Evolutionary conservation across 1,140 invertebrate genomes (phyloP).

Genomic region (Drosophila rhopaloa): DNA sequence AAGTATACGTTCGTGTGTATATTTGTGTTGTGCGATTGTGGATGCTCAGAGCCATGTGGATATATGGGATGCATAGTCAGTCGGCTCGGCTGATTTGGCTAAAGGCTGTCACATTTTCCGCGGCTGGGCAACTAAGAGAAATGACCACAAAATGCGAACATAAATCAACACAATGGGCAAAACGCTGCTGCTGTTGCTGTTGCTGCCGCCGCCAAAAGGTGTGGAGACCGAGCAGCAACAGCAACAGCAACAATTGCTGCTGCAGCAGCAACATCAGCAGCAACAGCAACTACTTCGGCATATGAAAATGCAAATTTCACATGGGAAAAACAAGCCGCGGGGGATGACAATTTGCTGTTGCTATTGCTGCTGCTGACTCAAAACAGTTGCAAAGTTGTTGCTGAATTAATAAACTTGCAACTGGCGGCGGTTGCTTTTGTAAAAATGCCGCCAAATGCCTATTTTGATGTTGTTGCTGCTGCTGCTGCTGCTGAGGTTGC

Average conservation of each 20-base stretch:
- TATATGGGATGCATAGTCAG: constrained; percentile 41
- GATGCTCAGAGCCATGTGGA: constrained; percentile 8
- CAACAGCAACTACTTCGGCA: constrained; percentile 33
- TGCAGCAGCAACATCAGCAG: constrained; percentile 22
- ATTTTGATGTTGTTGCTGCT: constrained; percentile 54
- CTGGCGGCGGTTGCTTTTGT: constrained; percentile 72
- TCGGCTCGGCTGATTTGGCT: constrained; percentile 67
- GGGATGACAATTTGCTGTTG: constrained; percentile 76
- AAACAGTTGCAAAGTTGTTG: constrained; percentile 66
- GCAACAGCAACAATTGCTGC: constrained; percentile 21
- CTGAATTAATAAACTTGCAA: constrained; percentile 83
- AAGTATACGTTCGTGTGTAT: background rate
- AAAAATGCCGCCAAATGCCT: constrained; percentile 74
- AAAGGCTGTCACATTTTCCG: constrained; percentile 74
- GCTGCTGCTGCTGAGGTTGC: constrained; percentile 33
- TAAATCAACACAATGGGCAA: constrained; percentile 76
- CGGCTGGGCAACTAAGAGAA: constrained; percentile 54
- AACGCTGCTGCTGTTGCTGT: constrained; percentile 30
- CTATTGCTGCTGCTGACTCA: constrained; percentile 53
- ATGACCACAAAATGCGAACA: constrained; percentile 78
- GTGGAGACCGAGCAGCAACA: constrained; percentile 39
- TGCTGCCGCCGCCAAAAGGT: constrained; percentile 51
- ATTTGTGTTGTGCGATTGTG: constrained; percentile 9
- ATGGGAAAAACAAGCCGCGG: constrained; percentile 79
- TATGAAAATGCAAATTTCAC: constrained; percentile 81